A percentile compares a stretch with the other conserved stretches of the same genome.
These are phyloP conservation scores for Sus scrofa DNA, from an alignment of 2,113 vertebrate genomes.

Conservation along the genomic window DNA sequence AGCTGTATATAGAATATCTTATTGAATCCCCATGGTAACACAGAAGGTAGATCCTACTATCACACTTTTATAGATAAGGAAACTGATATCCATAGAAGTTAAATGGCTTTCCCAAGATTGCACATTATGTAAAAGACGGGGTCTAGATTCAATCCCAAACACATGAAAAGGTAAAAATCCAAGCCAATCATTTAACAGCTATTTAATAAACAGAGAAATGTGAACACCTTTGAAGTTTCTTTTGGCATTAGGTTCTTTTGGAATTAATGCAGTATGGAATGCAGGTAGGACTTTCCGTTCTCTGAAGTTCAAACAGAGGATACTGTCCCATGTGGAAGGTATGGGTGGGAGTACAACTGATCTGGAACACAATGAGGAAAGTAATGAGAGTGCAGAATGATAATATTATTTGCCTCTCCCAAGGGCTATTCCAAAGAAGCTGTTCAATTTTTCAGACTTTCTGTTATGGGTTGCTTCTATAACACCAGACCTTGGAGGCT, in stretches of 20 bases:
- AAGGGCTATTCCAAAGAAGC: background rate
- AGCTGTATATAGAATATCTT: background rate
- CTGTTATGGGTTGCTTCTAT: background rate
- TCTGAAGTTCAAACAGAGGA: background rate
- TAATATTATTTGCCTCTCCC: background rate
- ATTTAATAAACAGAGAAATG: conserved; percentile 43
- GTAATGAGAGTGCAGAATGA: background rate
- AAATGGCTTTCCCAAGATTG: background rate
- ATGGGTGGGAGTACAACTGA: background rate
- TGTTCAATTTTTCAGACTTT: conserved; percentile 7
- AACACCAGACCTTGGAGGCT: background rate
- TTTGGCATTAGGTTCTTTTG: background rate
- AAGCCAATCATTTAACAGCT: conserved; percentile 1
- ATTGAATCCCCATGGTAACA: conserved; percentile 32
- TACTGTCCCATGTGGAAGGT: background rate
- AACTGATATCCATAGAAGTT: background rate
- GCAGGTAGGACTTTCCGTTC: background rate
- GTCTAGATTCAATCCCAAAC: background rate
- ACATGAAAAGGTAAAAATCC: background rate
- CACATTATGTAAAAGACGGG: background rate
- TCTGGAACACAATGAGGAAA: background rate
- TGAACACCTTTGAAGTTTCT: background rate
- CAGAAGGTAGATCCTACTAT: conserved; percentile 4
- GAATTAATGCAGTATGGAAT: background rate
- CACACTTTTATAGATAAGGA: conserved; percentile 9